Conservation (phyloP, 2,797 vertebrate species). For the Coccyzus lansbergi region DNA sequence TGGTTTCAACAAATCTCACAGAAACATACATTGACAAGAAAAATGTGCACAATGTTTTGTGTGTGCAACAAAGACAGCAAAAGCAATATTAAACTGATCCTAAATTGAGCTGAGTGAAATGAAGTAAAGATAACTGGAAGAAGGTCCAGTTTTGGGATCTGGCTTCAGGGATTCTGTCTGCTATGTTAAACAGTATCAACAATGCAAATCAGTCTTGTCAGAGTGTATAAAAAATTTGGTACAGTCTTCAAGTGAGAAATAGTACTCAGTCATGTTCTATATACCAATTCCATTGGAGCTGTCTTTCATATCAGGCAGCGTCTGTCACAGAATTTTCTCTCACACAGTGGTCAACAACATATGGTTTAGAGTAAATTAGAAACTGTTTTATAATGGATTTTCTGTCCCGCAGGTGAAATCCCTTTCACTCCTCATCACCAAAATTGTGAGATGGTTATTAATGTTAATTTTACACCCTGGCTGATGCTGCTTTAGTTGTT, state of each 20-base stretch:
- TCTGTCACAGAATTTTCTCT: neutral
- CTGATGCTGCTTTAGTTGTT: rapidly evolving
- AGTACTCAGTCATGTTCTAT: neutral
- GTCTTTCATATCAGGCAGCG: neutral
- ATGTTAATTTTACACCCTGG: neutral
- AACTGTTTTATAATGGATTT: neutral
- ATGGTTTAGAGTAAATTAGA: neutral
- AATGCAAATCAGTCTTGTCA: neutral
- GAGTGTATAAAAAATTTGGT: neutral
- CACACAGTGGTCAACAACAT: neutral
- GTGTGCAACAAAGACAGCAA: neutral
- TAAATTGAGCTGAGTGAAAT: neutral
- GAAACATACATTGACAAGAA: neutral
- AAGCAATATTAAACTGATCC: neutral
- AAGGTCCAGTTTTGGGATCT: neutral
- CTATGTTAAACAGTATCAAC: neutral
- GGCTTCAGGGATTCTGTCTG: neutral
- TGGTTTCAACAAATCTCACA: neutral
- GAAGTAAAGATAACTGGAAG: neutral
- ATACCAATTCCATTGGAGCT: neutral
- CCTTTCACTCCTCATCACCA: neutral
- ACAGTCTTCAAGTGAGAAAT: neutral
- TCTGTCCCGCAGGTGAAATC: neutral
- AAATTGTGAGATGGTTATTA: neutral
- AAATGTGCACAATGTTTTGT: neutral